Base-by-base conservation (phyloP, 2,888 invertebrate genomes). In the Leucoptera coffeella region DNA sequence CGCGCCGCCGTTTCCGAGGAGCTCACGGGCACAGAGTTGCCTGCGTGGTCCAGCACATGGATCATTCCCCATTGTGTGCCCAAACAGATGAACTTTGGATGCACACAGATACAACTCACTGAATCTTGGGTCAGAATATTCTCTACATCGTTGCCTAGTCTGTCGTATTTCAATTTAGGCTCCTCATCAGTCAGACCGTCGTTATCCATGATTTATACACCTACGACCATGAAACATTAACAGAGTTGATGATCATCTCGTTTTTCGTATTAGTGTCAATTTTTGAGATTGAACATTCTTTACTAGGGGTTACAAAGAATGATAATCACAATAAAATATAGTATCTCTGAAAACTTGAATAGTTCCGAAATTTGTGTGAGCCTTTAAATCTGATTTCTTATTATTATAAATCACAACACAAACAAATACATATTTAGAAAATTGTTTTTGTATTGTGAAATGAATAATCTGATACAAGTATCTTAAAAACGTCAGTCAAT, bases 1-100 rank as follows among this genome's bases (percentile, higher is more conserved):
- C 82, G 82, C 27, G 77, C 79, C 36, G 76, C 69, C 27, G 79
- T 79, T 22, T 59, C 58, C 35, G 58, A 69, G 3, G 74, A 53
- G 31, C 52, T 42, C 33, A 76, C 71, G 1, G 72, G 67, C 11
- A 79, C 77, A 1, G 67, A 74, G 53, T 95, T 91, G 0, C 95
- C 96, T 47, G 89, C 85, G 55, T 94, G 94, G 52, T 96, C 95
- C 29, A 96, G 55, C 30, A 96, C 67, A 48, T 93, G 85, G 29
- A 96, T 83, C 34, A 80, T 77, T 3, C 96, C 96, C 82, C 87
- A 89, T 48, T 89, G 86, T 9, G 93, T 92, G 14, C 95, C 96
- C 33, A 96, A 65, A 41, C 92, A 92, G 27, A 95, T 76, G 58
- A 95, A 94, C 85, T 94, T 94, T 6, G 91, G 80, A 60, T 95